Base-by-base conservation (phyloP, 2,797 vertebrate species). In the Alexandromys oeconomus region DNA sequence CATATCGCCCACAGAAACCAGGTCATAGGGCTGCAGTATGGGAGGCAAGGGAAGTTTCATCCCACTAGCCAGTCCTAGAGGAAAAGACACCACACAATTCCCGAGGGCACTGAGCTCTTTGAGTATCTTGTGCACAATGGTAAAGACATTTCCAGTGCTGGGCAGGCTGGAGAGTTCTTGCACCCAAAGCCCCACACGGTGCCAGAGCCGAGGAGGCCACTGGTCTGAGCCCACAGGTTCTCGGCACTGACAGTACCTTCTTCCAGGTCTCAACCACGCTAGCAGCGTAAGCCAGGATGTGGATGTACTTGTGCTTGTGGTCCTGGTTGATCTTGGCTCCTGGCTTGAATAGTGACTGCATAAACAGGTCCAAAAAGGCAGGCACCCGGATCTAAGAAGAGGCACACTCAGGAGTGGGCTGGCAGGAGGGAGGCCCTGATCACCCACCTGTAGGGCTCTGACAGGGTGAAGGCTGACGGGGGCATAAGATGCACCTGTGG, bases 221-320 rank as follows among this genome's bases (percentile, higher is more conserved):
- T 0, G 3, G 12, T 61, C 31, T 67, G 10, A 19, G 27, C 43
- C 34, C n/a, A 3, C 8, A 27, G 23, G 51, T 1, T 19, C 87
- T 14, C 14, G 92, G 59, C 31, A n/a, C 2, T 0, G 63, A 37
- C 0, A 1, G 96, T 98, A 99, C 99, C 99, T 99, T 99, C 95
- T 99, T 99, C 99, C 99, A 99, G 2, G 99, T 99, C 98, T 99
- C 99, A 5, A 99, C 99, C 93, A 99, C 99, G 2, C 99, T 99
- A 51, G 99, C 99, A 14, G 99, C 99, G 0, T 99, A 99, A 0
- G 99, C 99, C 98, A 99, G 95, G 96, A 99, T 99, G 98, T 99
- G 99, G 97, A 99, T 99, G 94, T 99, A 99, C 97, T 99, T 99
- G 98, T 99, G 99, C 96, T 99, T 99, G 92, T 99, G 99, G 97